Evolutionary conservation across 2,113 vertebrate genomes (phyloP).

Genomic region (Struthidea cinerea): DNA sequence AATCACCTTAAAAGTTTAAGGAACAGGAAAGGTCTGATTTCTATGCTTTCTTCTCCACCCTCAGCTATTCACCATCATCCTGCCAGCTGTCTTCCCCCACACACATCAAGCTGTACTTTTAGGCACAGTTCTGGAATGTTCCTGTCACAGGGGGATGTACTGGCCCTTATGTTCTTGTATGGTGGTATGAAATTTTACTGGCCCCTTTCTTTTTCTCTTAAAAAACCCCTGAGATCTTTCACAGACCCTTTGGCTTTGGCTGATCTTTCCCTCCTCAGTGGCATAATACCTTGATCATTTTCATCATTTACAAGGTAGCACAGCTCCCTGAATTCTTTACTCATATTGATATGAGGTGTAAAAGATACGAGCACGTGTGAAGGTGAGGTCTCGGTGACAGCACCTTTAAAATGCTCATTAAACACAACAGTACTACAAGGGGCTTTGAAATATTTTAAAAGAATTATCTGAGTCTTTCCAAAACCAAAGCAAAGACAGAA

Average conservation of each 20-base stretch:
- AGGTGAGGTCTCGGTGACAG: background rate
- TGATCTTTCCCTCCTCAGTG: background rate
- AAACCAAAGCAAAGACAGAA: constrained; percentile 30
- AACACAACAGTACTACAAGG: background rate
- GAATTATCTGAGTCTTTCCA: background rate
- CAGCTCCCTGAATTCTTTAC: background rate
- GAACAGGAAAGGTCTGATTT: background rate
- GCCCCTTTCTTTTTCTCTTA: background rate
- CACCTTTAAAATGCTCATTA: background rate
- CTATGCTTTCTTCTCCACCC: background rate
- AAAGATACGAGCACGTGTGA: background rate
- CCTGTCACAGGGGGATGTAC: background rate
- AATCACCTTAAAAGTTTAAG: background rate
- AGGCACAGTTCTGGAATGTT: background rate
- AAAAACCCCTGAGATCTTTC: background rate
- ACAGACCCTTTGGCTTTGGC: background rate
- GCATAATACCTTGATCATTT: background rate
- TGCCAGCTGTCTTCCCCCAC: background rate
- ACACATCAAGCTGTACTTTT: background rate
- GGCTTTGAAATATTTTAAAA: background rate
- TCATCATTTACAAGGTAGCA: background rate
- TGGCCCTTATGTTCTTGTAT: background rate
- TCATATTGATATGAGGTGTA: background rate
- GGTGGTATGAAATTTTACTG: background rate
- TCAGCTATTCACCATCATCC: background rate